Percentiles rank a stretch among this genome's conserved stretches.
Evolutionary conservation across 2,888 invertebrate species (phyloP).

Genomic region (Lottia gigantea): DNA sequence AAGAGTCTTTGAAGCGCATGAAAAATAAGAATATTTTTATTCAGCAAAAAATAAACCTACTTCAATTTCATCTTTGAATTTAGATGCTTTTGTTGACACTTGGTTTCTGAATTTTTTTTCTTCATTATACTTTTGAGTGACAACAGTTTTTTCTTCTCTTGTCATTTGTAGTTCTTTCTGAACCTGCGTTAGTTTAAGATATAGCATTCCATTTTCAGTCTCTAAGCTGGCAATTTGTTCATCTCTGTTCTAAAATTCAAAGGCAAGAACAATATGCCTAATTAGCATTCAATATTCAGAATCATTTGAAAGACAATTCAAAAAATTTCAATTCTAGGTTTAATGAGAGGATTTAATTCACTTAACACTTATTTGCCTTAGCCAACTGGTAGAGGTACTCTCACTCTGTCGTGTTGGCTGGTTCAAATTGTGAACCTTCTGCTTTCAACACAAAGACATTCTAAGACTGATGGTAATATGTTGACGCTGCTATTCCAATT

Average conservation of each 20-base stretch:
- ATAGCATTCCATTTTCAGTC: slow-evolving; percentile 62
- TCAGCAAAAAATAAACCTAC: slow-evolving; percentile 37
- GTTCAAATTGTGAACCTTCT: too few species aligned
- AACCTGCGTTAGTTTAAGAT: slow-evolving; percentile 58
- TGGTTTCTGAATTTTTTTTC: slow-evolving; percentile 41
- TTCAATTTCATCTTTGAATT: slow-evolving; percentile 45
- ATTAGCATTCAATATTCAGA: neutral
- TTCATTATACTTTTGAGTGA: slow-evolving; percentile 38
- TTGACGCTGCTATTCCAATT: too few species aligned
- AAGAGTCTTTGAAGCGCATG: too few species aligned
- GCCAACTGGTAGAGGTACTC: too few species aligned
- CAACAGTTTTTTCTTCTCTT: slow-evolving; percentile 37
- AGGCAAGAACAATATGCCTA: neutral
- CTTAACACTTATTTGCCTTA: too few species aligned
- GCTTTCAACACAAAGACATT: too few species aligned
- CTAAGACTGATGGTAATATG: too few species aligned
- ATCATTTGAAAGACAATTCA: too few species aligned
- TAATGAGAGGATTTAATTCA: too few species aligned
- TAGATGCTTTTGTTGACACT: slow-evolving; percentile 38
- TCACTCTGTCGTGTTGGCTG: too few species aligned
- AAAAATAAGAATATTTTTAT: too few species aligned
- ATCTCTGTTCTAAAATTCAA: slow-evolving; percentile 50
- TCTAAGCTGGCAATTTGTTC: slow-evolving; percentile 56
- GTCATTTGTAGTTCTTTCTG: slow-evolving; percentile 43
- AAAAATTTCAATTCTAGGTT: too few species aligned